Conservation (phyloP, 64 coral and sea anemone species). For the Pocillopora damicornis region DNA sequence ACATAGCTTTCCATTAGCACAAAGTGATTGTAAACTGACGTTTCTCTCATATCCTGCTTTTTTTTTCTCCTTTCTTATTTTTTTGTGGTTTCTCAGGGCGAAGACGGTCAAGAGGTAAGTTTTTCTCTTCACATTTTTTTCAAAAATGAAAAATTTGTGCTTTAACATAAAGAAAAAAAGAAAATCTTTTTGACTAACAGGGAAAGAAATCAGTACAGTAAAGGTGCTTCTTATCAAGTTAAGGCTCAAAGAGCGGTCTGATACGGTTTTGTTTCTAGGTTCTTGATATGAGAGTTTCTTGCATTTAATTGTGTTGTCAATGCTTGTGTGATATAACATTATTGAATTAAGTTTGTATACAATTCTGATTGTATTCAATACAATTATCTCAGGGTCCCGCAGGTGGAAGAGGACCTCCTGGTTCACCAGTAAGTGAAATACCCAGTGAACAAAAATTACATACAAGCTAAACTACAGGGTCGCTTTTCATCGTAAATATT, state of each 20-base stretch:
- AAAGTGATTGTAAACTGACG: too few relatives aligned
- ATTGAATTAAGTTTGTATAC: neutral
- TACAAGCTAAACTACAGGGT: too few relatives aligned
- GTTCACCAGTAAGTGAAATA: conserved; percentile 37
- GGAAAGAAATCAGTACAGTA: too few relatives aligned
- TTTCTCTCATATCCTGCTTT: neutral
- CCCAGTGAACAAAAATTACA: neutral
- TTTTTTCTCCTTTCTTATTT: neutral
- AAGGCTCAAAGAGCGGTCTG: too few relatives aligned
- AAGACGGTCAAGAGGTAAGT: conserved; percentile 42
- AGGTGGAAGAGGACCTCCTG: conserved; percentile 39
- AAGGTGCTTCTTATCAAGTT: too few relatives aligned
- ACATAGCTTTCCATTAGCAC: too few relatives aligned
- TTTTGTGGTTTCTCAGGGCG: neutral
- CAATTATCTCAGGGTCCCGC: conserved; percentile 26
- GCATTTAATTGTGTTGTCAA: neutral
- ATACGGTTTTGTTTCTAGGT: too few relatives aligned
- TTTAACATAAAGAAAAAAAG: too few relatives aligned
- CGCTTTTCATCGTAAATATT: too few relatives aligned
- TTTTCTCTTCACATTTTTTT: neutral
- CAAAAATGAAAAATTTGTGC: too few relatives aligned
- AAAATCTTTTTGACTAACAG: too few relatives aligned
- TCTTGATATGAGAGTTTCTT: too few relatives aligned
- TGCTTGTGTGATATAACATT: neutral
- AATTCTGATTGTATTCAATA: neutral